Conservation (phyloP, 2,888 invertebrate genomes). For the Calameuta idolon region DNA sequence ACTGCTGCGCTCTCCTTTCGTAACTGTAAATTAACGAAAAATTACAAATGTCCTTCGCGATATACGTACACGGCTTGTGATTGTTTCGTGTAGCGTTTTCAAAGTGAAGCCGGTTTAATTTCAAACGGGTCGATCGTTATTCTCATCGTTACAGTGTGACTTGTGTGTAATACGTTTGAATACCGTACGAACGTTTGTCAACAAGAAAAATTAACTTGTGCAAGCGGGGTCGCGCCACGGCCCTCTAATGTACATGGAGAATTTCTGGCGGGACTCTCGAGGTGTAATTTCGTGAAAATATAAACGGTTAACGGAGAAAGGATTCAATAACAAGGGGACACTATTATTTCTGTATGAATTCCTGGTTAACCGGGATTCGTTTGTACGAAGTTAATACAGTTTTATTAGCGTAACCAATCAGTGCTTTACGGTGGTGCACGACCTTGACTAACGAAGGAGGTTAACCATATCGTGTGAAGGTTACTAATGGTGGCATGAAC, state of each 20-base stretch:
- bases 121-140: not conserved
- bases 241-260: not conserved
- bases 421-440: not conserved
- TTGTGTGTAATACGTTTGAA: not conserved
- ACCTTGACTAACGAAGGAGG: constrained; percentile 2
- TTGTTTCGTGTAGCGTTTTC: not conserved
- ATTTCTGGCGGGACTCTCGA: not conserved
- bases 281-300: not conserved
- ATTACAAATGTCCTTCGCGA: not conserved
- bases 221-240: not conserved
- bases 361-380: not conserved
- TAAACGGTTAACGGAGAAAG: not conserved
- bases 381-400: not conserved
- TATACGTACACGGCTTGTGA: not conserved
- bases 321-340: not conserved
- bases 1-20: constrained; percentile 19
- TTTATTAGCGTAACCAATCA: not conserved
- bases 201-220: not conserved
- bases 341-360: not conserved
- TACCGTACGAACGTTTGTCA: not conserved
- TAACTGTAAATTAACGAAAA: constrained; percentile 15
- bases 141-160: not conserved
- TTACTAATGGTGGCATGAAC: constrained; percentile 24
- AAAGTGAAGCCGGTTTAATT: not conserved
- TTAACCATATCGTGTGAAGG: constrained; percentile 7